Percentiles rank a stretch among this genome's conserved stretches.
These are phyloP conservation scores for Phaenicophaeus curvirostris DNA, from an alignment of 2,797 vertebrate species.

Conservation along the genomic window DNA sequence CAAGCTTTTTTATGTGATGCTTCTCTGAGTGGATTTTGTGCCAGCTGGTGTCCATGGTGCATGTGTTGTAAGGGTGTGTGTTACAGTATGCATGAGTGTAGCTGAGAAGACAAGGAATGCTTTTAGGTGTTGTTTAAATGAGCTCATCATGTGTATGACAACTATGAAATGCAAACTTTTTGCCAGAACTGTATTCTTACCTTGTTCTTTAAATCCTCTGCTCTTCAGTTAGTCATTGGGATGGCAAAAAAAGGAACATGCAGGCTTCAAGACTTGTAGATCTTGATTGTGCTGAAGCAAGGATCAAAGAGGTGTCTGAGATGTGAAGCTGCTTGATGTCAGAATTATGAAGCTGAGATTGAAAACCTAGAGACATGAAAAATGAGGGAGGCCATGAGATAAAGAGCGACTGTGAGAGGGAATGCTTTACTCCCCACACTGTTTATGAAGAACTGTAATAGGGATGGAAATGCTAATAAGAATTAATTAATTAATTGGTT, in stretches of 20 bases:
- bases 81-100: background rate
- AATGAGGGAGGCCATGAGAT: background rate
- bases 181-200: background rate
- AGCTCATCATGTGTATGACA: background rate
- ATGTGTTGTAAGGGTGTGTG: background rate
- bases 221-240: background rate
- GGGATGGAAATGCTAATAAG: background rate
- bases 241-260: background rate
- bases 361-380: background rate
- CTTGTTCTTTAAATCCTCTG: background rate
- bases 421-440: background rate
- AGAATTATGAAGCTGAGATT: background rate
- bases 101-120: background rate
- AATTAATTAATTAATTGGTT: slow-evolving; percentile 2
- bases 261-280: background rate
- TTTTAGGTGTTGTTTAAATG: background rate
- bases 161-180: background rate
- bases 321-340: background rate
- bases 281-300: background rate
- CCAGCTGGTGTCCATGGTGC: background rate
- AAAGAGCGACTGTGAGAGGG: background rate
- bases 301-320: background rate
- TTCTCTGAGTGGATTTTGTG: background rate
- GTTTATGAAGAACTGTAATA: background rate
- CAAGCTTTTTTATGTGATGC: background rate